Evolutionary conservation across 2,888 invertebrate genomes (phyloP).

Genomic region (Rhyacophila evoluta): DNA sequence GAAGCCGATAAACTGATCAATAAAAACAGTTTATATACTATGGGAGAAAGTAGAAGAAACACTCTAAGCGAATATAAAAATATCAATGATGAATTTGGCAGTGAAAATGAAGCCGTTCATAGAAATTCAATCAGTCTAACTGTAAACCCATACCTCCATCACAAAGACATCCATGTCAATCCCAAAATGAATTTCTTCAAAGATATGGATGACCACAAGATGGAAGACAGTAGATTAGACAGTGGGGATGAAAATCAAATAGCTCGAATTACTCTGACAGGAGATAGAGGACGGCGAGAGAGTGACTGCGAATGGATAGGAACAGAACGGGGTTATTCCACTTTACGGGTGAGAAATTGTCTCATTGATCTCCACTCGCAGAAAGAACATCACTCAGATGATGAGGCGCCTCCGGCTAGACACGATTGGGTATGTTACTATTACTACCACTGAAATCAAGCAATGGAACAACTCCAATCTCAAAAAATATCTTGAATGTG

Average conservation of each 20-base stretch:
- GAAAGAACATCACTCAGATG: slow-evolving; percentile 59
- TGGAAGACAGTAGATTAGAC: slow-evolving; percentile 36
- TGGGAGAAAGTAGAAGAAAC: slow-evolving; percentile 65
- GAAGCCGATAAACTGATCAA: slow-evolving; percentile 51
- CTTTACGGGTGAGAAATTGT: slow-evolving; percentile 60
- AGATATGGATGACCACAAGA: slow-evolving; percentile 21
- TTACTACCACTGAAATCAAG: no score
- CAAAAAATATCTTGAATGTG: no score
- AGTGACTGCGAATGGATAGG: slow-evolving; percentile 43
- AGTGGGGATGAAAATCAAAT: background rate
- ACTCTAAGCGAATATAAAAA: slow-evolving; percentile 54
- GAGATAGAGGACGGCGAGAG: background rate
- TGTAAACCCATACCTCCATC: slow-evolving; percentile 55
- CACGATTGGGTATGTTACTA: slow-evolving; percentile 51
- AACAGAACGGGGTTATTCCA: slow-evolving; percentile 59
- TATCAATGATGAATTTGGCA: slow-evolving; percentile 42
- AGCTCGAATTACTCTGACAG: background rate
- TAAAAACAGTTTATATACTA: slow-evolving; percentile 53
- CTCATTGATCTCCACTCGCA: slow-evolving; percentile 54
- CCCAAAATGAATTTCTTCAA: slow-evolving; percentile 65
- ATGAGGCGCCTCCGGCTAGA: slow-evolving; percentile 55
- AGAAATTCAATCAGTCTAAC: slow-evolving; percentile 52
- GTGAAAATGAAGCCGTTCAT: slow-evolving; percentile 40
- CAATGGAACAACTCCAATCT: no score
- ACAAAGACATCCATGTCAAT: slow-evolving; percentile 69